phyloP scores from a whole-genome alignment of 1,140 invertebrate species.

The Nasonia longicornis region DNA sequence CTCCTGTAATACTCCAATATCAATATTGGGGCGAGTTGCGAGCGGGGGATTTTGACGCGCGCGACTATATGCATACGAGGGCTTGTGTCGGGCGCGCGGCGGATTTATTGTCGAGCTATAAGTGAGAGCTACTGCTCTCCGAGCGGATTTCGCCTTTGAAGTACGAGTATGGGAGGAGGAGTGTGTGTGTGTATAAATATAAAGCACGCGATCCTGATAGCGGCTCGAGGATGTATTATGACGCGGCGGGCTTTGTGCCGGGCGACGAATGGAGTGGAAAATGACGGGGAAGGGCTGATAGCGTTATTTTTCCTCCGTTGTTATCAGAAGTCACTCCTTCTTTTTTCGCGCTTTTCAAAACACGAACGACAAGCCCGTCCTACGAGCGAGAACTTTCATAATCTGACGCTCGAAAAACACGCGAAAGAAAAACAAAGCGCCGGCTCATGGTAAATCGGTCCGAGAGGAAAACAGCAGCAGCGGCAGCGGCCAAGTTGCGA shows the following conservation, averaged over 20 bases:
- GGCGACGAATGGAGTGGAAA: not conserved
- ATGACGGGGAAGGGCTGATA: not conserved
- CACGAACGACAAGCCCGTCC: not conserved
- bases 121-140: not conserved
- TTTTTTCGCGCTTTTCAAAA: no score
- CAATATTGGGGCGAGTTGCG: conserved; percentile 55
- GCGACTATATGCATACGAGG: not conserved
- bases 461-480: not conserved
- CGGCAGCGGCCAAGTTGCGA: no score
- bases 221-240: conserved; percentile 9
- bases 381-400: no score
- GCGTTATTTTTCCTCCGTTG: not conserved
- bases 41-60: conserved; percentile 5
- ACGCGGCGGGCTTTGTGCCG: not conserved
- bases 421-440: not conserved
- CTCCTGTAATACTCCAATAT: conserved; percentile 63
- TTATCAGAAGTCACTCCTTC: not conserved
- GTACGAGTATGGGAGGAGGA: not conserved
- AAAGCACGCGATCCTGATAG: not conserved
- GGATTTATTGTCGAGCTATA: conserved; percentile 39
- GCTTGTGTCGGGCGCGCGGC: conserved; percentile 7
- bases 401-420: not conserved
- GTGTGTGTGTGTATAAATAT: not conserved
- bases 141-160: conserved; percentile 38
- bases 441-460: conserved; percentile 1